Conservation (phyloP, 2,888 invertebrate species). For the Desoria tigrina region DNA sequence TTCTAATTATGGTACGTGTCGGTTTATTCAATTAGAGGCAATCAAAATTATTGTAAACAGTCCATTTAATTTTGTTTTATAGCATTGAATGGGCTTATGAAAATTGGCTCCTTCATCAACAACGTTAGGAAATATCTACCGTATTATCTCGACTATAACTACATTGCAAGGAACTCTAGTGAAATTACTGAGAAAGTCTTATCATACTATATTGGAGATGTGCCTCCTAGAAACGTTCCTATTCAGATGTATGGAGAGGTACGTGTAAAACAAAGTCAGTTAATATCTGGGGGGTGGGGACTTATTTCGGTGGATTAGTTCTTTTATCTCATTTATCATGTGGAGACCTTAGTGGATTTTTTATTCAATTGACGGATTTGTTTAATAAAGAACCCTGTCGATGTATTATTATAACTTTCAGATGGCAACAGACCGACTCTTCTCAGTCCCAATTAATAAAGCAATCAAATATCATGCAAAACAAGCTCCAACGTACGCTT, state of each 20-base stretch:
- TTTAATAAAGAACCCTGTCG: neutral
- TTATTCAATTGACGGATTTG: too few species aligned
- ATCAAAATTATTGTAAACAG: too few species aligned
- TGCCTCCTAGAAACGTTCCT: conserved; percentile 3
- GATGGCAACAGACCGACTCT: conserved; percentile 26
- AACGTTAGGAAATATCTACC: conserved; percentile 18
- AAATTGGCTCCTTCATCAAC: conserved; percentile 14
- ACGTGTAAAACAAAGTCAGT: neutral
- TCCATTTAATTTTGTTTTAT: neutral
- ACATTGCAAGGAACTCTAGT: neutral
- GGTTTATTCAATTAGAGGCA: neutral
- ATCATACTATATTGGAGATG: conserved; percentile 17
- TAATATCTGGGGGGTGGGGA: too few species aligned
- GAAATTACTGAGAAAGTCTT: conserved; percentile 19
- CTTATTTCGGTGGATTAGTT: too few species aligned
- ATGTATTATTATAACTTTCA: neutral
- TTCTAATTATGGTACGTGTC: conserved; percentile 16
- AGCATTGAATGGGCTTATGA: conserved; percentile 23
- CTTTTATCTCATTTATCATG: too few species aligned
- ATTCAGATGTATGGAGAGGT: conserved; percentile 12
- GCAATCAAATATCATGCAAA: conserved; percentile 14
- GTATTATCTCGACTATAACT: conserved; percentile 21
- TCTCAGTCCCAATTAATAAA: conserved; percentile 14
- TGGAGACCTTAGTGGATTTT: too few species aligned
- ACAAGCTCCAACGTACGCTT: conserved; percentile 21